Base-by-base conservation (phyloP, 37 sponge, comb jelly and placozoan species). In the Chondrilla cf. caribensis region DNA sequence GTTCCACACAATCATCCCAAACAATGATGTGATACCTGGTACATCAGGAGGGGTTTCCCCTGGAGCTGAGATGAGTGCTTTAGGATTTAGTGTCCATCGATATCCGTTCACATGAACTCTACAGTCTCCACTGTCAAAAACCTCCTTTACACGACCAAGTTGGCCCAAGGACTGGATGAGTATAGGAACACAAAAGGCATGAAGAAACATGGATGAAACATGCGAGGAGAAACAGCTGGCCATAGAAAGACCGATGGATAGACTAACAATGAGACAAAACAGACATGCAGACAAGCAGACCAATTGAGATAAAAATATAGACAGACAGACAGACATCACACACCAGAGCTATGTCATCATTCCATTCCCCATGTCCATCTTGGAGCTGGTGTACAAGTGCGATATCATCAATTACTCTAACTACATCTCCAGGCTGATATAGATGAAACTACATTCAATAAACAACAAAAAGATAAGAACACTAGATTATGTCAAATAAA, bases 311-410 rank as follows among this genome's bases (percentile, higher is more conserved):
- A 47, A 6, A 47, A 6, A 47, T 47, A 47, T 11, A 47, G 9
- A 47, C 51, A 47, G 9, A 47, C 51, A 47, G 9, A 47, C 51
- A 47, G 9, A 47, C 51, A 47, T 11, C 64, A 66, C 90, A 79
- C 41, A 92, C 96, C 82, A 90, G 36, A 25, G 95, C 97, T 89
- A 97, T 97, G 65, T 94, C 95, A 66, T 92, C 93, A 24, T 84
- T 87, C 97, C 98, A 97, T 22, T 91, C 98, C 35, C 98, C 98
- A 76, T 94, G 95, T 21, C 81, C 86, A 35, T 94, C 86, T 81
- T 97, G 98, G 8, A 94, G 81, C 28, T 79, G 72, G 39, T 90
- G 82, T 39, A 94, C 85, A 25, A 68, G 44, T 21, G 90, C 87
- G 17, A 92, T 83, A 58, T 97, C 98, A 58, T 94, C 85, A 32